Evolutionary conservation across 2,888 invertebrate genomes (phyloP), one percentile per base, ranked within the genome.

Genomic region (Nephrotoma flavescens): DNA sequence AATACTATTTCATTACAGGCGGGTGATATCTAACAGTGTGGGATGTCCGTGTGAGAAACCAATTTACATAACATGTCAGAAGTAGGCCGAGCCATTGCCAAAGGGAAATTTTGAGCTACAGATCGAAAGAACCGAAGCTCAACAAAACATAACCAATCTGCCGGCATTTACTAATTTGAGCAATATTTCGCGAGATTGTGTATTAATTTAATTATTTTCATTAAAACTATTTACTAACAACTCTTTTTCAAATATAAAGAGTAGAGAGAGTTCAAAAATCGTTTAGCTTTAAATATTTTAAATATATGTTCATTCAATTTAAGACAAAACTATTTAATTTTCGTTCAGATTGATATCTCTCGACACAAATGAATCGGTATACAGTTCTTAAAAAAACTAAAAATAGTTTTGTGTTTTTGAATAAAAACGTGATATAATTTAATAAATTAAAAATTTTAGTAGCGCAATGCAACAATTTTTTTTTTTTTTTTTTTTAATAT

Each of bases 111-210:
- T 19, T 19, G 1, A 19, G 19, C 19, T 2, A 2, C 31, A 31
- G 2, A 31, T 0, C 31, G 2, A 2, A 0, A 31, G 0, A 0
- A 0, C 0, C 2, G 0, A 2, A 0, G 31, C 31, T 0, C 2
- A 31, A 31, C 2, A 31, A 31, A 31, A 31, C 2, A 31, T 1
- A 31, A 2, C 2, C 2, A 31, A 31, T 31, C 2, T 31, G 0
- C 0, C 31, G 0, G 2, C 0, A 1, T 31, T 31, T 31, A 31
- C 31, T 0, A 31, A 0, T 1, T 2, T 0, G 31, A 31, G 31
- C 31, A 31, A 2, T 31, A 31, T 31, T 31, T 31, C 31, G 31
- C 31, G 31, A 3, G 31, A 31, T 31, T 31, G 31, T 15, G 52
- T 52, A 6, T 6, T 19, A 52, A 52, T 52, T 52, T 52, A 15